Conservation (phyloP, 1,140 invertebrate species). For the Papilio dardanus region DNA sequence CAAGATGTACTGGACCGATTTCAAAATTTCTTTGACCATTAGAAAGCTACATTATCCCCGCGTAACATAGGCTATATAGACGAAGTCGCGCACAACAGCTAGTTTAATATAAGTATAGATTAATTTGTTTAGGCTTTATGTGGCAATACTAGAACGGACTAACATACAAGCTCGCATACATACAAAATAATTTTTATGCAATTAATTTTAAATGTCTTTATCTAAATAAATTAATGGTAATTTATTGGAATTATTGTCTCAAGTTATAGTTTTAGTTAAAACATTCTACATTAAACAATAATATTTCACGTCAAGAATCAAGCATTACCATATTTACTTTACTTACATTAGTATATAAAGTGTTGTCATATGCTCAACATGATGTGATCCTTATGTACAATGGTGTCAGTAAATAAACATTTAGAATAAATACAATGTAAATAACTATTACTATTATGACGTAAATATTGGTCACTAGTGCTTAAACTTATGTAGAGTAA, state of each 20-base stretch:
- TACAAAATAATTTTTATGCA: no score
- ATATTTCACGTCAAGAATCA: neutral
- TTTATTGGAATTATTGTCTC: neutral
- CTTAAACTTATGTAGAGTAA: no score
- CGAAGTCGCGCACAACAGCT: no score
- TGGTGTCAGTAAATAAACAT: conserved; percentile 15
- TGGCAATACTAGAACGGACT: no score
- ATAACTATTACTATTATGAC: neutral
- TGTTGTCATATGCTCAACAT: neutral
- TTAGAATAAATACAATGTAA: neutral
- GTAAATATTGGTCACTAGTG: no score
- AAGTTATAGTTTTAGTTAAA: neutral
- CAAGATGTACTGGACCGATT: no score
- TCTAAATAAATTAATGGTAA: neutral
- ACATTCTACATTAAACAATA: neutral
- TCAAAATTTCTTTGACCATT: no score
- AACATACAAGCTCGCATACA: no score
- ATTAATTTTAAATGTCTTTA: neutral
- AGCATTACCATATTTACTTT: neutral
- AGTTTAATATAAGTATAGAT: no score
- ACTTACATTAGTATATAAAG: neutral
- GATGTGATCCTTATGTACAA: neutral
- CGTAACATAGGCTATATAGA: no score
- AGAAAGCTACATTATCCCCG: no score
- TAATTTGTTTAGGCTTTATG: neutral